phyloP scores from a whole-genome alignment of 2,113 vertebrate genomes.

The Felis chaus region DNA sequence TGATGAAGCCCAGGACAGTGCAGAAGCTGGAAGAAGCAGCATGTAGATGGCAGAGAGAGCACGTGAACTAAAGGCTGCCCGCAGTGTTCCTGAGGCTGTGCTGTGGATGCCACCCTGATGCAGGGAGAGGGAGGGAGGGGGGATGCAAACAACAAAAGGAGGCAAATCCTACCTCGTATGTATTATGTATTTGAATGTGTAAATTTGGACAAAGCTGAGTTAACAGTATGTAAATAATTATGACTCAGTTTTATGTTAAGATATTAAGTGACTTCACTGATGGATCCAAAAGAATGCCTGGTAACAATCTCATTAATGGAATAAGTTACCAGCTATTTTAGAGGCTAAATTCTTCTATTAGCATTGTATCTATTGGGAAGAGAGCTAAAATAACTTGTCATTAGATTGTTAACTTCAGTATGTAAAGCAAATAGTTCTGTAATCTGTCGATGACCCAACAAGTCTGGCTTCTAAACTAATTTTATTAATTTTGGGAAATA shows the following conservation, averaged over 20 bases:
- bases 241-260: neutral
- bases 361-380: neutral
- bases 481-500: constrained; percentile 11
- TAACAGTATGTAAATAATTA: neutral
- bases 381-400: neutral
- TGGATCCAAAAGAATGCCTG: constrained; percentile 48
- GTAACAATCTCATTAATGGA: constrained; percentile 63
- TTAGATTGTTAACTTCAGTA: constrained; percentile 31
- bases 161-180: too few species aligned
- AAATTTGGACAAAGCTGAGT: neutral
- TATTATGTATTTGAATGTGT: neutral
- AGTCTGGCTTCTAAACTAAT: constrained; percentile 6
- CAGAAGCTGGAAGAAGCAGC: neutral
- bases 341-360: constrained; percentile 4
- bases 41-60: rapidly evolving
- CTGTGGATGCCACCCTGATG: neutral
- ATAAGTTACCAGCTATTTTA: constrained; percentile 51
- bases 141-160: neutral
- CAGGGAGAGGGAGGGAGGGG: neutral
- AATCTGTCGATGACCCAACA: neutral
- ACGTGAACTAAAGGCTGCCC: neutral
- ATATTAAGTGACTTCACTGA: neutral
- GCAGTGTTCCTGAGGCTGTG: neutral
- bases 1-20: neutral
- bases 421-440: neutral